Evolutionary conservation across 2,888 invertebrate genomes (phyloP), one percentile per base, ranked within the genome.

Genomic region (Glyphotaelius pellucidus): DNA sequence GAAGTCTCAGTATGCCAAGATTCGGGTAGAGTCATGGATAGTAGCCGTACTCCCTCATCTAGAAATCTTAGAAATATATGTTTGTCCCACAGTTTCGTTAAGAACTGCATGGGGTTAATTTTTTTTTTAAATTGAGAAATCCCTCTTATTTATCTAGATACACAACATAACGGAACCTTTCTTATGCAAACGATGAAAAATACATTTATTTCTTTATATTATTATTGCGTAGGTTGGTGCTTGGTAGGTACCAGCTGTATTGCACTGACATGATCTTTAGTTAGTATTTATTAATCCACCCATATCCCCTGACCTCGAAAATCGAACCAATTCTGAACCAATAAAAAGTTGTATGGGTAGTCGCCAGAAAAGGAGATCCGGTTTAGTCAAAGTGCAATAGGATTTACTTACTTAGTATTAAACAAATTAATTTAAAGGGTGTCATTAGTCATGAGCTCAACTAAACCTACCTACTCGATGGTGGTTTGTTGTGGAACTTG

Each of bases 251-350:
- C 9, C 7, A 67, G 9, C 25, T 7, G n/a, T 67, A 67, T 67
- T 67, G 25, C 67, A 67, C n/a, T 25, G 19, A 52, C 5, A n/a
- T 1, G 67, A 67, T 67, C 25, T 25, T 5, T 25, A 67, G 67
- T 67, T 7, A n/a, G n/a, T n/a, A n/a, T 67, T 67, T 25, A 19
- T 25, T 67, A 67, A 67, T 67, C 67, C 52, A 89, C 88, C 47
- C 35, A 79, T 90, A 90, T 89, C 90, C 85, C 89, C 91, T 89
- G 84, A 89, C 80, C 80, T 79, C 85, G 84, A 31, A 42, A 91
- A 83, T 11, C 86, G 91, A 90, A 90, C 91, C 90, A 91, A 91
- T 91, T 91, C 30, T 79, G 30, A 35, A 85, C 80, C 80, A 52
- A 91, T 90, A 91, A 90, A 90, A 67, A 67, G 83, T 83, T 9